phyloP scores from a whole-genome alignment of 2,113 vertebrate genomes.

The Mus spicilegus region DNA sequence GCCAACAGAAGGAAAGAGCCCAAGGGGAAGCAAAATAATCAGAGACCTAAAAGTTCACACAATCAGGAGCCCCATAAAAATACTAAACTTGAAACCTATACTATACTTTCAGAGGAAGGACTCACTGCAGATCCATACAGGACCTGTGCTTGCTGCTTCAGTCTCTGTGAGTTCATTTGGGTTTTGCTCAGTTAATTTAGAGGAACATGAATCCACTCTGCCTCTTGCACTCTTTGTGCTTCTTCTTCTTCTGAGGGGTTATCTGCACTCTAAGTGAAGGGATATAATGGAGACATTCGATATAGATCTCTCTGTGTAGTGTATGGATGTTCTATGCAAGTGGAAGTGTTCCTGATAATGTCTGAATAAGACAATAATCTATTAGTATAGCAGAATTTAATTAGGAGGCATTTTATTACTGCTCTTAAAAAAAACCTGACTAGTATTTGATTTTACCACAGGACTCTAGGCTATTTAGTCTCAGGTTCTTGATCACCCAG shows the following conservation, averaged over 20 bases:
- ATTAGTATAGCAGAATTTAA: background rate
- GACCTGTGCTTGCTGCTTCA: background rate
- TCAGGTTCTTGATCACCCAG: background rate
- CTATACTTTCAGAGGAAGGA: background rate
- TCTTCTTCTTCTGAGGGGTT: background rate
- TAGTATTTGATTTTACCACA: background rate
- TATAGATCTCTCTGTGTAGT: background rate
- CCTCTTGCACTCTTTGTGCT: background rate
- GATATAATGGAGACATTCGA: background rate
- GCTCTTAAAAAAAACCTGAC: background rate
- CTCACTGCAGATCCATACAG: background rate
- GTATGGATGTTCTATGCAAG: background rate
- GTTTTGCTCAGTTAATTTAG: background rate
- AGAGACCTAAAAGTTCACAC: background rate
- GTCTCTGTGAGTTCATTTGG: background rate
- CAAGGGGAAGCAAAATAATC: background rate
- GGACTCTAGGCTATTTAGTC: background rate
- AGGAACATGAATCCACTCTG: background rate
- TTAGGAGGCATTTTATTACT: background rate
- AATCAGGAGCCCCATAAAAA: background rate
- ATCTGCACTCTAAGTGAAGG: background rate
- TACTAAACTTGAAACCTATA: background rate
- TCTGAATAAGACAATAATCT: background rate
- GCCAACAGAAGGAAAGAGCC: background rate
- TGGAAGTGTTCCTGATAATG: background rate